phyloP scores from a whole-genome alignment of 2,888 invertebrate species.

The Sthenelais limicola region DNA sequence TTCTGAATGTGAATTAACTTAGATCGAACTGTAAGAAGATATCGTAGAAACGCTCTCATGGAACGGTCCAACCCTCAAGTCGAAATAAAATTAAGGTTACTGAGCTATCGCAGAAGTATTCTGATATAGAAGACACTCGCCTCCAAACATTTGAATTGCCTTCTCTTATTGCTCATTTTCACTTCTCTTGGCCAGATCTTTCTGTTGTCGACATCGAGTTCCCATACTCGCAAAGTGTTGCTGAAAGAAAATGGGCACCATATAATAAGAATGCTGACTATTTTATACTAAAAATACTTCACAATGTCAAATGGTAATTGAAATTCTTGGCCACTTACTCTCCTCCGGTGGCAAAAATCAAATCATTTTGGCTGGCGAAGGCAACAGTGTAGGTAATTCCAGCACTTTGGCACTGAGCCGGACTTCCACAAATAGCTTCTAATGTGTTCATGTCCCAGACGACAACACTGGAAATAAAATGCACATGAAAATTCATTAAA shows the following conservation, averaged over 20 bases:
- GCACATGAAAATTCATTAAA: neutral
- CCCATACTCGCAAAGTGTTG: constrained; percentile 71
- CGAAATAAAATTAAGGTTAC: neutral
- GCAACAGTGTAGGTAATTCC: constrained; percentile 80
- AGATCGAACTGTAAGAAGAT: neutral
- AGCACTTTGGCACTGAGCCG: constrained; percentile 80
- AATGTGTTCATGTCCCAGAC: constrained; percentile 83
- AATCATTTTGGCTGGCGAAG: constrained; percentile 66
- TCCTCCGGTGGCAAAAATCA: constrained; percentile 72
- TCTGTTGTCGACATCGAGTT: constrained; percentile 77
- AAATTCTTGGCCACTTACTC: constrained; percentile 65
- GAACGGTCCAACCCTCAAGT: no score
- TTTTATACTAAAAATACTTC: no score
- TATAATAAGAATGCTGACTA: neutral
- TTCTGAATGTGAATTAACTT: no score
- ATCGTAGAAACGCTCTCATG: neutral
- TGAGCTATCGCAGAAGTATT: neutral
- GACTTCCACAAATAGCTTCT: constrained; percentile 77
- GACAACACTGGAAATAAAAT: constrained; percentile 77
- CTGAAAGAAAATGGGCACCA: constrained; percentile 57
- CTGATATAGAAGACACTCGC: constrained; percentile 59
- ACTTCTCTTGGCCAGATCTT: constrained; percentile 82
- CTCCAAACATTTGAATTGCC: constrained; percentile 83
- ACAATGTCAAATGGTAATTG: constrained; percentile 2
- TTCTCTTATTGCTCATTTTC: constrained; percentile 83